Base-by-base conservation (phyloP, 2,888 invertebrate genomes). In the Neocrepidodera transversa region DNA sequence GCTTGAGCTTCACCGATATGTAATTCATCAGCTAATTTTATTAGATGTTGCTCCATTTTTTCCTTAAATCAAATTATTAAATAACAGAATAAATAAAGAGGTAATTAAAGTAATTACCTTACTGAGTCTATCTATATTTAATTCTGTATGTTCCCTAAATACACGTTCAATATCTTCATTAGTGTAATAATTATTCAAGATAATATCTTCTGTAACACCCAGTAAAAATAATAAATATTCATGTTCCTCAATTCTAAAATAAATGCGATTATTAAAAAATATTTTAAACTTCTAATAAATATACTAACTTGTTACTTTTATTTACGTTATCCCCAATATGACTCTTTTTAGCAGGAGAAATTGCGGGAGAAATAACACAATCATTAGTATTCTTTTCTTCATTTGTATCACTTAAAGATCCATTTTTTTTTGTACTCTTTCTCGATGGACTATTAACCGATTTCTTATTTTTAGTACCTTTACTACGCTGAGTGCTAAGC, bases 131-230 rank as follows among this genome's bases (percentile, higher is more conserved):
- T 74, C 73, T 60, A 76, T 78, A 69, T 84, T 82, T 26, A 79
- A 79, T 63, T 81, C 76, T 1, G 84, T 71, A 68, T 86, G 85
- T 53, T 78, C 79, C 42, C 80, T 77, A 62, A 85, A 83, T 1
- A 85, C 79, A 49, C 74, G 74, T 64, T 79, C 78, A 57, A 86
- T 78, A 62, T 84, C 83, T 47, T 78, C 76, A 66, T 84, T 83
- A 1, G 80, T 81, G 65, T 83, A 84, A 17, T 82, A 74, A 52
- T 82, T 82, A 69, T 81, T 80, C 28, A 77, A 71, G 42, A 85
- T 80, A 59, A 85, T 84, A 66, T 85, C 85, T 68, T 82, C 82
- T 0, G 85, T 85, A 30, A 86, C 83, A 54, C 76, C 67, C 13
- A 80, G 61, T 7, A 77, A 67, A 71, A 80, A 80, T 56, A 76